Evolutionary conservation across 2,113 vertebrate genomes (phyloP), one percentile per base, ranked within the genome.

Genomic region (Grammomys surdaster): DNA sequence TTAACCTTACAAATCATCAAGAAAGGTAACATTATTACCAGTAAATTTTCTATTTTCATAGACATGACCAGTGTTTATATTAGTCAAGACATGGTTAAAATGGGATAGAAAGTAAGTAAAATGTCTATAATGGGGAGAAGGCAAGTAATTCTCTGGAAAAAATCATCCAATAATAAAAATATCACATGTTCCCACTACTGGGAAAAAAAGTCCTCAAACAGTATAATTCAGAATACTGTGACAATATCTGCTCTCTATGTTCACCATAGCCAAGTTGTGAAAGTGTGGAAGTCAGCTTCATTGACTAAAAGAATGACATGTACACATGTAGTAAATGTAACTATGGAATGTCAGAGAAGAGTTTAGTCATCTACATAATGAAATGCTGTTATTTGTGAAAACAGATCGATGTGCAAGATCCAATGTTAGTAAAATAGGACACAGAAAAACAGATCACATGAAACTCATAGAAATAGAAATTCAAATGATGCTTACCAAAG

Each of bases 321-420:
- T n/a, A 82, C 0, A 22, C n/a, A 40, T 60, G 3, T n/a, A 7
- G 1, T 81, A 81, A n/a, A 12, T 24, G 0, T n/a, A 24, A n/a
- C 33, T n/a, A n/a, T 56, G 13, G 54, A 82, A n/a, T 36, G 51
- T 58, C 33, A 13, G 11, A 56, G 10, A 22, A 40, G 28, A 40
- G 22, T 84, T 28, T 63, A 63, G 6, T 60, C 36, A 60, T 40
- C 6, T 7, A 9, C 43, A 43, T 58, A 63, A 26, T 43, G 56
- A 43, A 84, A 60, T 40, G 10, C 56, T 3, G n/a, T n/a, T 60
- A 84, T 43, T 84, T 84, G n/a, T 60, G n/a, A 84, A 63, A 84
- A 40, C 26, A 58, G 56, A 43, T 81, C 4, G 20, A 12, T n/a
- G 10, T 11, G 11, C 31, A 36, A 56, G 33, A n/a, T 24, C 1